Evolutionary conservation across 2,113 vertebrate genomes (phyloP), one percentile per base, ranked within the genome.

Genomic region (Protobothrops mucrosquamatus): DNA sequence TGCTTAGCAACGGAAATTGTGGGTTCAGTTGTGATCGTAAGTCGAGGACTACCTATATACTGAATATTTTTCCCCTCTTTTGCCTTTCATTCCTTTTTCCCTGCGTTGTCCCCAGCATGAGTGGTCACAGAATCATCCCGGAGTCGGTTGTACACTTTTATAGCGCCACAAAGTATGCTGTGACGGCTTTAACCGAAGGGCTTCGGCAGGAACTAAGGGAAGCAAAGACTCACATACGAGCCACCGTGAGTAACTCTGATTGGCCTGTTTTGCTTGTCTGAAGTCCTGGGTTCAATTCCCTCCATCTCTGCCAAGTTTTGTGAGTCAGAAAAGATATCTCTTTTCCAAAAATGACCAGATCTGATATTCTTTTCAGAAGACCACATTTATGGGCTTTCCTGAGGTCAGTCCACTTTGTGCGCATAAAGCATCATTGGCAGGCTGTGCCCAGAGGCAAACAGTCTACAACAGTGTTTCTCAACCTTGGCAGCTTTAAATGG

Each of bases 121-220:
- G 97, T 0, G 99, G 99, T 51, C 99, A 99, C 97, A 98, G 98
- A 29, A 96, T 99, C 55, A 87, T 97, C 43, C 97, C 98, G 0
- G 97, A 97, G 85, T 97, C 98, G 0, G 97, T 98, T 59, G 94
- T 95, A 94, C 99, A 99, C 94, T 99, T 99, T 95, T 99, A 99
- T 97, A 98, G 97, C 4, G 99, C 99, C 94, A 99, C 99, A 93
- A 99, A 99, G 97, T 99, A 98, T 0, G 99, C 99, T 0, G 99
- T 99, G 92, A 99, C 99, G 0, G 99, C 99, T 0, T 95, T 99
- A 93, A 99, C 99, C 0, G 99, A 99, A 96, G 99, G 99, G 88
- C 97, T 99, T 87, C 97, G 99, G 93, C 99, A 99, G 94, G 99
- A 99, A 94, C 98, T 99, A 8, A 96, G 98, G 90, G 98, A 99